These are phyloP conservation scores for Grus americana DNA, from an alignment of 2,113 vertebrate species.

Conservation along the genomic window DNA sequence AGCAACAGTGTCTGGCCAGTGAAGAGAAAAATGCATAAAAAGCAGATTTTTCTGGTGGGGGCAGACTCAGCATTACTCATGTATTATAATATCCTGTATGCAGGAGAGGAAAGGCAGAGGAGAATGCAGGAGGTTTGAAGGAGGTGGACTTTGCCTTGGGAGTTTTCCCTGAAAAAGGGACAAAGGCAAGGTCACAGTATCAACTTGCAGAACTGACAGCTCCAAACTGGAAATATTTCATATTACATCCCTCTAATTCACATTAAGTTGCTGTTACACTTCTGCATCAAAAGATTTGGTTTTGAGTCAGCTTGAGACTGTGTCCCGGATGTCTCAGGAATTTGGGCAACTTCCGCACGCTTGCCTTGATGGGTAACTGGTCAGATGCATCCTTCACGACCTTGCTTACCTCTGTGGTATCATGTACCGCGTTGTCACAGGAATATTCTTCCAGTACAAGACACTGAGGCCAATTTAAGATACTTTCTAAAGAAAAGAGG, in stretches of 20 bases:
- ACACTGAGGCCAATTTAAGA: neutral
- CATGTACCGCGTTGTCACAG: neutral
- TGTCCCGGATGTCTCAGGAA: neutral
- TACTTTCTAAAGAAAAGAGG: neutral
- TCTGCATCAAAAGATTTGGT: neutral
- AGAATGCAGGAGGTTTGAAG: neutral
- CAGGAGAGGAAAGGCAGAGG: neutral
- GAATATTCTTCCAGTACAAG: neutral
- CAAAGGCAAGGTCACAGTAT: neutral
- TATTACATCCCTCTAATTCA: neutral
- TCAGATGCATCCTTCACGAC: neutral
- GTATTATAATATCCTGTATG: neutral
- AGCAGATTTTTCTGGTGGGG: neutral
- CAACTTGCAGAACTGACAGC: neutral
- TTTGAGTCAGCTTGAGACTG: neutral
- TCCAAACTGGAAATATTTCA: neutral
- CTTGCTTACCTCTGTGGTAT: neutral
- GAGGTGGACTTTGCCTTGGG: neutral
- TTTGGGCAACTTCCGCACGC: rapidly evolving
- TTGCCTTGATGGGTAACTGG: neutral
- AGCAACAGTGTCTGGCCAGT: neutral
- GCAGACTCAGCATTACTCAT: neutral
- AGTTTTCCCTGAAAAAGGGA: neutral
- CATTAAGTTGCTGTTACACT: neutral
- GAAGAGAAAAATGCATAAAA: neutral